A percentile compares a stretch with the other conserved stretches of the same genome.
These are phyloP conservation scores for Osmerus mordax DNA, from an alignment of 2,113 vertebrate genomes.

Conservation along the genomic window DNA sequence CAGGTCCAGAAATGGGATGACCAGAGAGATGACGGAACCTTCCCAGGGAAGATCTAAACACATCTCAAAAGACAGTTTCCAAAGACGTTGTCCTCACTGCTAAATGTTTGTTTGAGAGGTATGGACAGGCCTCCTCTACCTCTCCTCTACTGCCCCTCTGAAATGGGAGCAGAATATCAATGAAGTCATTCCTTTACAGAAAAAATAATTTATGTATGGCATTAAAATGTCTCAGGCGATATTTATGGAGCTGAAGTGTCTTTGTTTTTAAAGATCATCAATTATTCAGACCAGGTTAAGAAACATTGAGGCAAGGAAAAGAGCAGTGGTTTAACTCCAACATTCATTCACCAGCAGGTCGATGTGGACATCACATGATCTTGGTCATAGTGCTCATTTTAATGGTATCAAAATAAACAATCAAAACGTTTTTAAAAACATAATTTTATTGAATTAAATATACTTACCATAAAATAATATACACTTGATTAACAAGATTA, in stretches of 20 bases:
- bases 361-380: too few species aligned
- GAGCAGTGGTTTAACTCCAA: too few species aligned
- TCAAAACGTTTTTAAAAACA: constrained; percentile 53
- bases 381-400: too few species aligned
- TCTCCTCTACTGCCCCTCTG: constrained; percentile 26
- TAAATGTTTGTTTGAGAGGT: constrained; percentile 41
- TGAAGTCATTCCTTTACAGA: constrained; percentile 57
- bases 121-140: constrained; percentile 9
- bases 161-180: constrained; percentile 23
- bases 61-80: neutral
- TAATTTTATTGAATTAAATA: too few species aligned
- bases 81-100: constrained; percentile 21
- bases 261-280: neutral
- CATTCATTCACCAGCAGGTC: too few species aligned
- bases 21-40: constrained; percentile 72
- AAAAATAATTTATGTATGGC: constrained; percentile 44
- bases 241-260: constrained; percentile 41
- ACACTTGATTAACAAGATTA: too few species aligned
- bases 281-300: too few species aligned
- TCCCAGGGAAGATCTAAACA: constrained; percentile 81
- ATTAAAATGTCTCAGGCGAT: constrained; percentile 67
- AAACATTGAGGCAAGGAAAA: too few species aligned
- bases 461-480: too few species aligned
- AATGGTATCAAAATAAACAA: constrained; percentile 46
- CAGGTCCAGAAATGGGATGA: constrained; percentile 79